Base-by-base conservation (phyloP, 2,113 vertebrate species). In the Coturnix japonica region DNA sequence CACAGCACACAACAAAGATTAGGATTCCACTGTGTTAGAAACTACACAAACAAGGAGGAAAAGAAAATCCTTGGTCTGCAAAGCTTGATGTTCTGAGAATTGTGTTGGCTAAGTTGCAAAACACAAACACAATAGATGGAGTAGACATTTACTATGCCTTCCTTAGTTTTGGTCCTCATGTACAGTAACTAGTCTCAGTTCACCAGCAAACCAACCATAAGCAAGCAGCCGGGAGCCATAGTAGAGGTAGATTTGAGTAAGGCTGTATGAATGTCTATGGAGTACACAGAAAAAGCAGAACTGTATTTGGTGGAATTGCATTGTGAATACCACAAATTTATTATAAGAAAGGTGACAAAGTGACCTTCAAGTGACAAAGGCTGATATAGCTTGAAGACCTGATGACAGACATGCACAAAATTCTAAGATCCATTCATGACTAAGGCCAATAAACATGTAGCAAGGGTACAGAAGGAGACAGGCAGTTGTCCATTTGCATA, bases 401-500 rank as follows among this genome's bases (percentile, higher is more conserved):
- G 30, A 31, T 21, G 18, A 84, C 35, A 49, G 47, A 72, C 18
- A 53, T 22, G 53, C 51, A 35, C 7, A 16, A 78, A 63, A 46
- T 21, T 0, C 0, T 44, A 75, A 84, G n/a, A 51, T 53, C 30
- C 26, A 17, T 84, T 69, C 33, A 67, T 67, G n/a, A 17, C 11
- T 43, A 66, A 54, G 22, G 12, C 46, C 30, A 26, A 4, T n/a
- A 41, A 83, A 33, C 0, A 0, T 1, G 0, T 23, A 51, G 16
- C n/a, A 39, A 1, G 4, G 53, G 30, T 78, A 75, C 0, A 1
- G 33, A 63, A 90, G 33, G 60, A 78, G 43, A 70, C 37, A 81
- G 37, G 63, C 1, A 4, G 19, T n/a, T 71, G 47, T 31, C 25
- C 2, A 2, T 80, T 81, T 67, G 4, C 51, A 20, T 41, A 66